Evolutionary conservation across 2,888 invertebrate species (phyloP).

Genomic region (Acleris emargana): DNA sequence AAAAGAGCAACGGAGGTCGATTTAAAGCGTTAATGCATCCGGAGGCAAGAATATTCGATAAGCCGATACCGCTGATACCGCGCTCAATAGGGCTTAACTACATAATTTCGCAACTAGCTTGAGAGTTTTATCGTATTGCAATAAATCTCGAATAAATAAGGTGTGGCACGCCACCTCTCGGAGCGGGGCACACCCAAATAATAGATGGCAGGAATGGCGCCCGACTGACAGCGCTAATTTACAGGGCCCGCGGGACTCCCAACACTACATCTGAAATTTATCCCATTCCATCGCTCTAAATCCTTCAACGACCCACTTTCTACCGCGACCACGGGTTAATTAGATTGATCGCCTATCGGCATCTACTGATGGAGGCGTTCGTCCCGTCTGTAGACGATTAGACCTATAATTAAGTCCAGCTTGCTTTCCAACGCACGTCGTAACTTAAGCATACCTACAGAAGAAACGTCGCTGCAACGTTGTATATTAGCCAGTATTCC

Average conservation of each 20-base stretch:
- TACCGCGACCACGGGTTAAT: conserved; percentile 15
- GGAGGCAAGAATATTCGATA: too few species aligned
- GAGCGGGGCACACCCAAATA: conserved; percentile 32
- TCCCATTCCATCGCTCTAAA: conserved; percentile 58
- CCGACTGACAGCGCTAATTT: conserved; percentile 64
- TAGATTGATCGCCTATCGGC: not conserved
- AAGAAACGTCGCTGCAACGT: too few species aligned
- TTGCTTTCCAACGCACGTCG: too few species aligned
- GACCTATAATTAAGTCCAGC: too few species aligned
- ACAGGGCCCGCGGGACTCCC: conserved; percentile 53
- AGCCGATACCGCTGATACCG: too few species aligned
- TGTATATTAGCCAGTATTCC: too few species aligned
- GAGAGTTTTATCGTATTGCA: conserved; percentile 31
- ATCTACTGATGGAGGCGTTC: too few species aligned
- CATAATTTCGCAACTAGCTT: conserved; percentile 14
- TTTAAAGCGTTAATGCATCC: too few species aligned
- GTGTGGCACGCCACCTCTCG: conserved; percentile 27
- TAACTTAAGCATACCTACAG: too few species aligned
- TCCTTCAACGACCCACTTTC: conserved; percentile 35
- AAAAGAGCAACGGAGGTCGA: too few species aligned
- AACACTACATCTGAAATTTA: conserved; percentile 63
- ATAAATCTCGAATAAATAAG: conserved; percentile 34
- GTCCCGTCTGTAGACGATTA: too few species aligned
- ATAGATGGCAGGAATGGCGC: conserved; percentile 57
- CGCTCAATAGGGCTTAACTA: conserved; percentile 13